phyloP scores from a whole-genome alignment of 2,888 invertebrate genomes.

The Diloba caeruleocephala region DNA sequence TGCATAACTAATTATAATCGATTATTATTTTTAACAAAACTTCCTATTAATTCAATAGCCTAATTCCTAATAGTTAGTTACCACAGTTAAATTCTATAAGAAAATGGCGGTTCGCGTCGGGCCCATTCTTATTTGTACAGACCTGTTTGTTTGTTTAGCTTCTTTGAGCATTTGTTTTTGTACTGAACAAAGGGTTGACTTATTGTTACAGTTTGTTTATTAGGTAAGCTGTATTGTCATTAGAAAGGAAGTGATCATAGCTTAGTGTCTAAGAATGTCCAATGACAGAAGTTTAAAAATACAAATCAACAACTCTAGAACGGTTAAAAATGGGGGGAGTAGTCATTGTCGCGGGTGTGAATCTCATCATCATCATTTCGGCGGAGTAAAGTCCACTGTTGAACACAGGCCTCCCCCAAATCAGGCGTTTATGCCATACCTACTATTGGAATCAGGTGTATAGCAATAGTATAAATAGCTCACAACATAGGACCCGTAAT shows the following conservation, averaged over 20 bases:
- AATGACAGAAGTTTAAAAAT: slow-evolving; percentile 16
- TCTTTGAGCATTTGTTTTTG: slow-evolving; percentile 7
- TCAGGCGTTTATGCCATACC: no score
- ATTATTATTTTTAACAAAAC: no score
- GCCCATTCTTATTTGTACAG: slow-evolving; percentile 31
- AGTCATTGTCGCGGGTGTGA: no score
- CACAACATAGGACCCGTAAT: no score
- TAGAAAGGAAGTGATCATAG: slow-evolving; percentile 1
- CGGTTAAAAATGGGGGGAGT: no score
- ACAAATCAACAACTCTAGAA: no score
- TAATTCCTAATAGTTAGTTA: background rate
- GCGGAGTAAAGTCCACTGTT: no score
- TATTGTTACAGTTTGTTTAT: slow-evolving; percentile 1
- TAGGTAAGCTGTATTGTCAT: slow-evolving; percentile 13
- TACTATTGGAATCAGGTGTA: no score
- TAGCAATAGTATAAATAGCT: no score
- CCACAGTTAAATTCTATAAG: background rate
- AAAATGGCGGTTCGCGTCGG: slow-evolving; percentile 14
- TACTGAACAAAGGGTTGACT: slow-evolving; percentile 33
- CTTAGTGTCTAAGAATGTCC: background rate
- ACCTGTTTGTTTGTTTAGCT: slow-evolving; percentile 19
- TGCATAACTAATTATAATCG: background rate
- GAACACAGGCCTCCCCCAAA: no score
- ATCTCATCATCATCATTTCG: no score
- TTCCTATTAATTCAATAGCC: no score